Evolutionary conservation across 2,113 vertebrate genomes (phyloP).

Genomic region (Trochalopteron elliotii): DNA sequence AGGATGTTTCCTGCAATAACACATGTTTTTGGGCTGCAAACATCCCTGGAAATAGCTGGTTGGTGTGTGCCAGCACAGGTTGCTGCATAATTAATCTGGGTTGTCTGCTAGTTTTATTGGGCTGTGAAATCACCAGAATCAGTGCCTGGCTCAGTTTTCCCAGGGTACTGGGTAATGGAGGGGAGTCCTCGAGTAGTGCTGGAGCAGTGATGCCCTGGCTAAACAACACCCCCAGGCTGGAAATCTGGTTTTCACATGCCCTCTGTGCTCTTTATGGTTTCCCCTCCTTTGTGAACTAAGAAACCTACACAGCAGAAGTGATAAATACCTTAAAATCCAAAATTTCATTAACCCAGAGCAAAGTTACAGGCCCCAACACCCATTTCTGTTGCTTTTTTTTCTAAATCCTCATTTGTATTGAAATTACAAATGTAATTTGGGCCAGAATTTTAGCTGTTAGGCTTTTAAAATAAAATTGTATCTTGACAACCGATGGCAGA

Average conservation of each 20-base stretch:
- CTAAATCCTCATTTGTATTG: conserved; percentile 40
- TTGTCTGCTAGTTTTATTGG: not conserved
- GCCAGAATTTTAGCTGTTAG: not conserved
- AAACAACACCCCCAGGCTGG: not conserved
- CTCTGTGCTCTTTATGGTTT: fast-evolving
- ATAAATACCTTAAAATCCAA: not conserved
- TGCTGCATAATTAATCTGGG: not conserved
- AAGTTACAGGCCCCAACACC: not conserved
- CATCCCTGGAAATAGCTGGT: not conserved
- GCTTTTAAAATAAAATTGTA: not conserved
- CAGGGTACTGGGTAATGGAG: not conserved
- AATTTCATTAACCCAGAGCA: not conserved
- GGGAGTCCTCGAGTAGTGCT: not conserved
- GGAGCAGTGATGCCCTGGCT: not conserved
- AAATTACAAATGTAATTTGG: not conserved
- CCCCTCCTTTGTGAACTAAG: not conserved
- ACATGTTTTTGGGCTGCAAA: not conserved
- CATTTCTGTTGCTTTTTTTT: not conserved
- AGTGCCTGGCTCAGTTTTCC: not conserved
- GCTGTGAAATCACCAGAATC: not conserved
- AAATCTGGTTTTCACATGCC: not conserved
- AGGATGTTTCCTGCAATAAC: not conserved
- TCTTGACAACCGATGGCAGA: not conserved
- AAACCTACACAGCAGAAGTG: not conserved
- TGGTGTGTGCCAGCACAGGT: not conserved